Conservation (phyloP, 2,113 vertebrate genomes). For the Chaenocephalus aceratus region DNA sequence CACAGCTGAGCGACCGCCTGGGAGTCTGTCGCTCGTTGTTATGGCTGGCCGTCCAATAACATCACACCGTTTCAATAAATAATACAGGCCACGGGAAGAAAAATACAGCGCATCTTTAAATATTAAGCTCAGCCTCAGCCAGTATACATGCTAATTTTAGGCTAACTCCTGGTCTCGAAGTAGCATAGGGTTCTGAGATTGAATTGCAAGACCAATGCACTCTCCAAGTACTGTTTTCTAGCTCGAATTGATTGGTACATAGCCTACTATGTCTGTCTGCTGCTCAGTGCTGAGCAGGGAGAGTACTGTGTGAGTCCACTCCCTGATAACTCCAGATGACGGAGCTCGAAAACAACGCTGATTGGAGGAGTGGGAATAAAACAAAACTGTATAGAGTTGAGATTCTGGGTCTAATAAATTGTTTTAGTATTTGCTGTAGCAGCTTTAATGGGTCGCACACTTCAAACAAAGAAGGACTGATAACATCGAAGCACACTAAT, state of each 20-base stretch:
- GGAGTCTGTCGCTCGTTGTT: slow-evolving; percentile 59
- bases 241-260: too few species aligned
- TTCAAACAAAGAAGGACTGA: not conserved
- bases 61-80: slow-evolving; percentile 48
- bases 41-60: slow-evolving; percentile 41
- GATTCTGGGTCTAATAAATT: too few species aligned
- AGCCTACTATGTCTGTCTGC: not conserved
- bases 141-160: too few species aligned
- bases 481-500: not conserved
- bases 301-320: not conserved
- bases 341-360: too few species aligned
- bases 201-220: too few species aligned
- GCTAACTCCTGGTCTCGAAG: too few species aligned
- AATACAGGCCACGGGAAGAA: slow-evolving; percentile 47
- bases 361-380: not conserved
- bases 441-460: not conserved
- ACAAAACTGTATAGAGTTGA: not conserved
- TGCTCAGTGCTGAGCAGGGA: not conserved
- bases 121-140: slow-evolving; percentile 47
- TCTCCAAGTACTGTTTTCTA: too few species aligned
- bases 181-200: too few species aligned
- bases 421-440: not conserved
- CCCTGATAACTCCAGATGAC: too few species aligned
- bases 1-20: slow-evolving; percentile 38
- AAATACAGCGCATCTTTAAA: slow-evolving; percentile 67